Percentiles rank a stretch among this genome's conserved stretches.
Evolutionary conservation across 2,113 vertebrate species (phyloP).

Genomic region (Clupea harengus): DNA sequence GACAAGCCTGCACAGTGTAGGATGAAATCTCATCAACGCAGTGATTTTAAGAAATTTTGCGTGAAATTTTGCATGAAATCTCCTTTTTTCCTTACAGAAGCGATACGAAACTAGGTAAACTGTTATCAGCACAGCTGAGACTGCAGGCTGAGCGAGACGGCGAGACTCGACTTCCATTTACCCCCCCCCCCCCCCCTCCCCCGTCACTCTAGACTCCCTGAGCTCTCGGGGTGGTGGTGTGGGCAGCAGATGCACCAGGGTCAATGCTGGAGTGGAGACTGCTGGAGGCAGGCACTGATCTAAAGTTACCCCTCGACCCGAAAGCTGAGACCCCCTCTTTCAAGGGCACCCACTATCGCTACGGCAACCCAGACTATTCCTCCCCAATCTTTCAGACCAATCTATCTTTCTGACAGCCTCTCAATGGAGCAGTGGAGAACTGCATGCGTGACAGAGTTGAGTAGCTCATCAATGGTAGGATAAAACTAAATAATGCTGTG

Average conservation of each 20-base stretch:
- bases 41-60: background rate
- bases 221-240: constrained; percentile 25
- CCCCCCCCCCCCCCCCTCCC: background rate
- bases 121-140: background rate
- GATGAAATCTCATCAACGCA: background rate
- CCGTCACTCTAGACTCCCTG: constrained; percentile 54
- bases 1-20: background rate
- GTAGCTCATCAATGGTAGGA: background rate
- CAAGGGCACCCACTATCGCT: constrained; percentile 22
- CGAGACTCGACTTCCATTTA: background rate
- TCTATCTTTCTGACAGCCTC: background rate
- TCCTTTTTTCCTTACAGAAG: background rate
- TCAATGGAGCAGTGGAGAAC: background rate
- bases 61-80: background rate
- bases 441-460: background rate
- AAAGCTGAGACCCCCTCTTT: constrained; percentile 11
- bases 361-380: background rate
- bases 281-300: constrained; percentile 30
- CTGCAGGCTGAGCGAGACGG: background rate
- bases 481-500: background rate
- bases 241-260: constrained; percentile 27
- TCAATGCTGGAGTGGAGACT: constrained; percentile 52
- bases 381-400: background rate
- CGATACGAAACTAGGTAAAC: background rate
- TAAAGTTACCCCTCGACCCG: constrained; percentile 39